phyloP scores from a whole-genome alignment of 2,113 vertebrate species.

The Phalacrocorax carbo region DNA sequence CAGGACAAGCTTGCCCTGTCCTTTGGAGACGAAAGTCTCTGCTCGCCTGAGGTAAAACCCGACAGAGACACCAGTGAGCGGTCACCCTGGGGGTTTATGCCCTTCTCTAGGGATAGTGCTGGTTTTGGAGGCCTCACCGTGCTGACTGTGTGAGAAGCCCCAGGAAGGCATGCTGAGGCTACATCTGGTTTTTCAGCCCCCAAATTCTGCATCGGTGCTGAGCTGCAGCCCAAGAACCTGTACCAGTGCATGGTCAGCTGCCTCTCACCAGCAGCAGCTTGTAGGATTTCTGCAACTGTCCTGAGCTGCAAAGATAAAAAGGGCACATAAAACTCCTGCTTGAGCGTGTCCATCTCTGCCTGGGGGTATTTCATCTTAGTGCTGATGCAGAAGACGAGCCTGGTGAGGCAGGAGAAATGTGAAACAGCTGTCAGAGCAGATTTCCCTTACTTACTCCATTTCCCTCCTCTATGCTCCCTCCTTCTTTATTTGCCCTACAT shows the following conservation, averaged over 20 bases:
- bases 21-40: neutral
- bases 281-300: neutral
- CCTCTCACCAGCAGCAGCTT: neutral
- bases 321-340: neutral
- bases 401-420: neutral
- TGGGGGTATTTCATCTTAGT: neutral
- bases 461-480: neutral
- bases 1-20: neutral
- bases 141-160: neutral
- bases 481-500: neutral
- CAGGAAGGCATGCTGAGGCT: neutral
- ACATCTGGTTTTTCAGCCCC: neutral
- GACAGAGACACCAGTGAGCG: neutral
- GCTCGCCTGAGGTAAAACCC: neutral
- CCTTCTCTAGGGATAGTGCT: neutral
- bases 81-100: neutral
- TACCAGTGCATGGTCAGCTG: rapidly evolving
- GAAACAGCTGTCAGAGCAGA: neutral
- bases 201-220: neutral
- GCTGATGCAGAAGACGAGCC: neutral
- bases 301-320: neutral
- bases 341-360: neutral
- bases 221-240: neutral
- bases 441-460: neutral
- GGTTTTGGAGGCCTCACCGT: neutral